phyloP scores from a whole-genome alignment of 2,113 vertebrate species.

The Brachyhypopomus occidentalis region DNA sequence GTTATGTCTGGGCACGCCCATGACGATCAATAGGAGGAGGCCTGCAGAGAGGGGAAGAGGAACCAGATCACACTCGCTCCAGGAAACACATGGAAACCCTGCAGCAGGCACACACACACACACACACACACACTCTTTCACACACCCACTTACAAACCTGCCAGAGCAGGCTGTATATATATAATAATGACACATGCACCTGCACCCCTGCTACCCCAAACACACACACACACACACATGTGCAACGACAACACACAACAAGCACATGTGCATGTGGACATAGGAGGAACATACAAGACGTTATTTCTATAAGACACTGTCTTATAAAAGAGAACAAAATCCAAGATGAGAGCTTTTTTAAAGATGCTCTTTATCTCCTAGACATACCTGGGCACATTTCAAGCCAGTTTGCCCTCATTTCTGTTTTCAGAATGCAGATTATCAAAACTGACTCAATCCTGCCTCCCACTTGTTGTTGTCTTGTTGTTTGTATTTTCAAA shows the following conservation, averaged over 20 bases:
- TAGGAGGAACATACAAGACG: too few relatives aligned
- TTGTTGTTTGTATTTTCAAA: too few relatives aligned
- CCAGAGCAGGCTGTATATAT: not conserved
- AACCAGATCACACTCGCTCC: slow-evolving; percentile 41
- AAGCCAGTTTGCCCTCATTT: too few relatives aligned
- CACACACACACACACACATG: slow-evolving; percentile 19
- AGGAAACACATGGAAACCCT: slow-evolving; percentile 17
- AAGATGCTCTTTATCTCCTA: too few relatives aligned
- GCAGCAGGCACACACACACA: not conserved
- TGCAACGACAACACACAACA: too few relatives aligned
- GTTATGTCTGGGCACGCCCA: slow-evolving; percentile 46
- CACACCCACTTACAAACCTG: not conserved
- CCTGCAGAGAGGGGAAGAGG: slow-evolving; percentile 53
- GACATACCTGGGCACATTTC: too few relatives aligned
- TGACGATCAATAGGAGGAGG: slow-evolving; percentile 41
- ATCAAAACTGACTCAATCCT: too few relatives aligned
- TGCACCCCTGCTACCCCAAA: not conserved
- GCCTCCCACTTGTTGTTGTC: too few relatives aligned
- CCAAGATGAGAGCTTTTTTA: too few relatives aligned
- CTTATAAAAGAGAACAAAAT: not conserved
- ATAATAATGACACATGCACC: not conserved
- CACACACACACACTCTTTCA: not conserved
- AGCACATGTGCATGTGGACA: too few relatives aligned
- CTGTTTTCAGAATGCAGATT: too few relatives aligned
- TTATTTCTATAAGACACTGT: not conserved